Conservation (phyloP, 2,888 invertebrate species). For the Lamellibrachia satsuma region DNA sequence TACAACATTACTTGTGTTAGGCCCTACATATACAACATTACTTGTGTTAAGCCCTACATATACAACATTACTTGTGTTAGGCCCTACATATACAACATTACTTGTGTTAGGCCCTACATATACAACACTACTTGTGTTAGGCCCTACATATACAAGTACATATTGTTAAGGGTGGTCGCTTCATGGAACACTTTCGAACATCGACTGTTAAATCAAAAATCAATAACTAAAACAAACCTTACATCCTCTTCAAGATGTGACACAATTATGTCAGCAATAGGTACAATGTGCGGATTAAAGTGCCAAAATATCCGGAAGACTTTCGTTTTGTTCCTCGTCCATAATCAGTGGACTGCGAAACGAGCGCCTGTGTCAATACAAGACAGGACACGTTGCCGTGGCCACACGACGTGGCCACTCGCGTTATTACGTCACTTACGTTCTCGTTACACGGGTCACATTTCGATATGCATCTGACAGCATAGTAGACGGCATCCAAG, state of each 20-base stretch:
- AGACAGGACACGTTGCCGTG: not conserved
- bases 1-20: no score
- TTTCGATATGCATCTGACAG: not conserved
- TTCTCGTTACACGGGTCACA: not conserved
- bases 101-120: no score
- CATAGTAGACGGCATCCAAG: not conserved
- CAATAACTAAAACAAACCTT: no score
- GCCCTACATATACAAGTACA: no score
- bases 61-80: no score
- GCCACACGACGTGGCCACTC: not conserved
- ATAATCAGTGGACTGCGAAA: not conserved
- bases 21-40: no score
- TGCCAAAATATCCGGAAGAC: not conserved
- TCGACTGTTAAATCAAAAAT: not conserved
- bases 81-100: no score
- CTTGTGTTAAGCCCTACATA: no score
- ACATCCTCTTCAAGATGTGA: no score
- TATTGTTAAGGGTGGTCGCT: not conserved
- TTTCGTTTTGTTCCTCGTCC: not conserved
- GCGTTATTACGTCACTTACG: not conserved
- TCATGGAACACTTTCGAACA: not conserved
- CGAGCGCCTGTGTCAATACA: not conserved
- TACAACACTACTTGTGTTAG: no score
- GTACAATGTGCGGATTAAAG: not conserved
- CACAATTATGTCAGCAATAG: not conserved